Percentiles rank a stretch among this genome's conserved stretches.
Conservation (phyloP, 2,113 vertebrate species). For the Grammomys surdaster region DNA sequence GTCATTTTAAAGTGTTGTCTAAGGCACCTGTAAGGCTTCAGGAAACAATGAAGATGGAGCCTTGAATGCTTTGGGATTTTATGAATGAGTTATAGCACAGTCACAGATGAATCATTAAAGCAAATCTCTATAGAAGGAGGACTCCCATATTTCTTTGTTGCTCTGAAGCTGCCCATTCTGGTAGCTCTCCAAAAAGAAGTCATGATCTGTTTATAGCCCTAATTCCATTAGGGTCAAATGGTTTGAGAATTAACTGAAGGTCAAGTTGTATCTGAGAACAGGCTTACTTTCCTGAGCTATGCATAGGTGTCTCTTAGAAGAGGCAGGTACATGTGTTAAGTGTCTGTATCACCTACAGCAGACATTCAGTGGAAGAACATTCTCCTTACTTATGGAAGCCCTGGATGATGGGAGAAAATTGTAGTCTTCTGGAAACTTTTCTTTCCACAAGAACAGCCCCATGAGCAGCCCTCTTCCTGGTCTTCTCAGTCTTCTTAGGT, state of each 20-base stretch:
- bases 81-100: slow-evolving; percentile 61
- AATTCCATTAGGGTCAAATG: not conserved
- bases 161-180: not conserved
- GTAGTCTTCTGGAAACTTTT: not conserved
- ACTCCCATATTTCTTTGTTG: slow-evolving; percentile 12
- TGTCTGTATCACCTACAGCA: not conserved
- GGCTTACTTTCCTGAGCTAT: not conserved
- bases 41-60: slow-evolving; percentile 73
- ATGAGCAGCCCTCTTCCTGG: not conserved
- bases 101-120: slow-evolving; percentile 65
- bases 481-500: not conserved
- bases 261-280: not conserved
- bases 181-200: slow-evolving; percentile 58
- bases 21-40: slow-evolving; percentile 66
- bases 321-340: not conserved
- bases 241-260: not conserved
- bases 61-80: slow-evolving; percentile 66
- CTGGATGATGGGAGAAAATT: not conserved
- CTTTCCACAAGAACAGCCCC: not conserved
- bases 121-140: not conserved
- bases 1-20: slow-evolving; percentile 72
- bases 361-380: not conserved
- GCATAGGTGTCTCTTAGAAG: not conserved
- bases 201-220: not conserved
- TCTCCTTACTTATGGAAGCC: not conserved